phyloP scores from a whole-genome alignment of 2,113 vertebrate species.

The Nerophis ophidion region DNA sequence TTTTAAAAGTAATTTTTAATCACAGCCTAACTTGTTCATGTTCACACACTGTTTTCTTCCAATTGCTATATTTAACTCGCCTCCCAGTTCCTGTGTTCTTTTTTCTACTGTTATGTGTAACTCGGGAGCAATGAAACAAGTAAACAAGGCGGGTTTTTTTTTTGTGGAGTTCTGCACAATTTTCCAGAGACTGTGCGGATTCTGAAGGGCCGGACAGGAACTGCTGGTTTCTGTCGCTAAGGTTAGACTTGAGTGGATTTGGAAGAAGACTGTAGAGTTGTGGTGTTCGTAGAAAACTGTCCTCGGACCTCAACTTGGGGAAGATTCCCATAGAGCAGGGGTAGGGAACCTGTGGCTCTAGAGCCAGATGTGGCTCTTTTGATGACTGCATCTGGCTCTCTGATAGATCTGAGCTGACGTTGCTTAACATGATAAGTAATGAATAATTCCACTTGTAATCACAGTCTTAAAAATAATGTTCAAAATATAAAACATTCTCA shows the following conservation, averaged over 20 bases:
- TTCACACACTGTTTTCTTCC: slow-evolving; percentile 31
- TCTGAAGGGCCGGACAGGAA: slow-evolving; percentile 48
- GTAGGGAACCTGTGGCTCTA: too few relatives aligned
- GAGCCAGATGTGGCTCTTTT: too few relatives aligned
- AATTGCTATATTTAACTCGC: slow-evolving; percentile 48
- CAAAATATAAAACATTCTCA: too few relatives aligned
- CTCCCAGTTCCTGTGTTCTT: slow-evolving; percentile 38
- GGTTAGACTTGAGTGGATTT: slow-evolving; percentile 18
- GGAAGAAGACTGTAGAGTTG: background rate
- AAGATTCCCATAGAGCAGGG: too few relatives aligned
- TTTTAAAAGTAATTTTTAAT: slow-evolving; percentile 46
- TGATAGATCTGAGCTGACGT: too few relatives aligned
- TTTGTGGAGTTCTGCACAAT: slow-evolving; percentile 35
- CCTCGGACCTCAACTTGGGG: too few relatives aligned
- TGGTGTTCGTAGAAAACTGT: background rate
- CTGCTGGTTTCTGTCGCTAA: slow-evolving; percentile 34
- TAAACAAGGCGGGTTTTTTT: slow-evolving; percentile 46
- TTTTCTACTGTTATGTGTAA: slow-evolving; percentile 42
- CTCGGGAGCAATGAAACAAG: slow-evolving; percentile 41
- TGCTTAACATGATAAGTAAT: too few relatives aligned
- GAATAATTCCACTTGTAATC: too few relatives aligned
- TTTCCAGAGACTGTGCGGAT: slow-evolving; percentile 31
- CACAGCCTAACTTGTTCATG: slow-evolving; percentile 31
- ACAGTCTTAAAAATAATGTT: too few relatives aligned
- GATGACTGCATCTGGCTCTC: too few relatives aligned